Evolutionary conservation across 2,113 vertebrate species (phyloP), one percentile per base, ranked within the genome.

Genomic region (Tachycineta bicolor): DNA sequence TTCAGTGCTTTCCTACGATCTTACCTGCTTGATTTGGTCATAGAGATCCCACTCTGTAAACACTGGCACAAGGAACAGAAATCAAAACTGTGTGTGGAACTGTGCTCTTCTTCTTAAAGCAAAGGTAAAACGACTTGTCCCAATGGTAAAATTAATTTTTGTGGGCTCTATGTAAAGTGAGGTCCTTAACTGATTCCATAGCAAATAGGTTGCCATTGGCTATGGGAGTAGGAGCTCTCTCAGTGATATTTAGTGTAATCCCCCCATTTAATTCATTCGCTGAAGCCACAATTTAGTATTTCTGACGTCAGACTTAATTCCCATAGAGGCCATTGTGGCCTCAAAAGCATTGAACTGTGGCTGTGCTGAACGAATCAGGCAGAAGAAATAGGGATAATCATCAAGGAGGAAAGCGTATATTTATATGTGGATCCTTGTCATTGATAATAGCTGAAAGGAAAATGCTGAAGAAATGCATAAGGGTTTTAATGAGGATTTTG

Each of bases 241-340:
- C 77, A 37, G 10, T 65, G 74, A 85, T 70, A 83, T 39, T 94
- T 55, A 58, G 25, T 33, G 56, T 79, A 77, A 79, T 79, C 4
- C 15, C 21, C 43, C 20, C 37, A 58, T 90, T 91, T 83, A 93
- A 93, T 93, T 96, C 84, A 90, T 93, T 83, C 78, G 93, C 89
- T 63, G 49, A 90, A 89, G 55, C 59, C 50, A 62, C 70, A 83
- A 74, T 80, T 95, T 59, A 73, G 78, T 73, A 74, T 87, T 96
- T 90, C 87, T 97, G 91, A 95, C 4, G 10, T 93, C 93, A 96
- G 74, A 76, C 55, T 95, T 91, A 91, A 95, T 93, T 93, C 82
- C 90, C 71, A 63, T 23, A 33, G 92, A 73, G 71, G 55, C 88
- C n/a, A 20, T 49, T 83, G 82, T 78, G 67, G 92, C 83, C 89